Base-by-base conservation (phyloP, 2,113 vertebrate genomes). In the Bufo bufo region DNA sequence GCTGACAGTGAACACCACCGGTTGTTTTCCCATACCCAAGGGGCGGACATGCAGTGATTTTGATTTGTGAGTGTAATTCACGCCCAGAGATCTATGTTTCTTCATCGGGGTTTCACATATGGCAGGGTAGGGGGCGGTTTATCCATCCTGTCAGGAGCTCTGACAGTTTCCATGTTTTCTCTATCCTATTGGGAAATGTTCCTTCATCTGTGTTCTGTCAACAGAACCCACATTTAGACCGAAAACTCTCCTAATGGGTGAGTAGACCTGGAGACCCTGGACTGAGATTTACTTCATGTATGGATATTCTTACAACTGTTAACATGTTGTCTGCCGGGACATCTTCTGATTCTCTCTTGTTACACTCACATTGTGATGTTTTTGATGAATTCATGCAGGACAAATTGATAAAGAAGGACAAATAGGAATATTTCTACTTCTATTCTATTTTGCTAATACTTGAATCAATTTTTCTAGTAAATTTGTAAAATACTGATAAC, bases 91-190 rank as follows among this genome's bases (percentile, higher is more conserved):
- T 19, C 19, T 77, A 61, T n/a, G 20, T 66, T 66, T n/a, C 61
- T 79, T 54, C 6, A 78, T 19, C 16, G 54, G 65, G 45, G 20
- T 17, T 58, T 54, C 69, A 83, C 81, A 75, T 77, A n/a, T 49
- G 58, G 33, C 58, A 59, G 20, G 84, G 17, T 19, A 47, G 74
- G 74, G 59, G 20, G 17, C 12, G 20, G 33, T 77, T 86, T 85
- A 85, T 61, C 47, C 72, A 47, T 65, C n/a, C 74, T 86, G 71
- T 59, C 54, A 85, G 74, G 33, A 14, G 16, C 47, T 33, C 45
- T 86, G 84, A 86, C 72, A 86, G 84, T 74, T 77, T 86, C 33
- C 58, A 50, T 63, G 74, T 58, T 75, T 77, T 50, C 77, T 63
- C 74, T 19, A 7, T 49, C 47, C 56, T 77, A 23, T 52, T 33